Conservation (phyloP, 2,113 vertebrate species). For the Poecilia latipinna region DNA sequence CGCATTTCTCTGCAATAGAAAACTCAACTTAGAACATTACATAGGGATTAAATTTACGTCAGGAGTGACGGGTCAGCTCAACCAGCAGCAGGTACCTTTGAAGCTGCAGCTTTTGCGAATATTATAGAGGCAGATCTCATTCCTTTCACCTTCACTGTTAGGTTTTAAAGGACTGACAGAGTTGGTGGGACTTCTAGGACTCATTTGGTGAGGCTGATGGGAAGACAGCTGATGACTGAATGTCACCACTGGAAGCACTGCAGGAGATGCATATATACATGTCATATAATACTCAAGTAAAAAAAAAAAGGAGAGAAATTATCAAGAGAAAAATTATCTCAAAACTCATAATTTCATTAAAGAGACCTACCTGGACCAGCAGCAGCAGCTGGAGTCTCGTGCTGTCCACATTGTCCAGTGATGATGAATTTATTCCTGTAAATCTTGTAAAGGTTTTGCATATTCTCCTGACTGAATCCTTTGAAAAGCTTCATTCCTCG, state of each 20-base stretch:
- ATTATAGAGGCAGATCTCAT: constrained; percentile 90
- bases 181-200: not conserved
- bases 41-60: not conserved
- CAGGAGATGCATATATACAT: not conserved
- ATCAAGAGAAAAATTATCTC: too few species aligned
- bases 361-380: constrained; percentile 6
- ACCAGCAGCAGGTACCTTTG: constrained; percentile 79
- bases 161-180: constrained; percentile 8
- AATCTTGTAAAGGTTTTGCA: constrained; percentile 53
- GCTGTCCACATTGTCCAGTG: constrained; percentile 9
- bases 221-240: not conserved
- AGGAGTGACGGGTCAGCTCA: not conserved
- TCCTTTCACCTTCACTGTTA: constrained; percentile 66
- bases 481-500: constrained; percentile 46
- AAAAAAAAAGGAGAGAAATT: not conserved
- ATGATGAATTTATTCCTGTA: constrained; percentile 78
- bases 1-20: constrained; percentile 81
- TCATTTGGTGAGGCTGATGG: not conserved
- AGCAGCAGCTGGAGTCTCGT: not conserved
- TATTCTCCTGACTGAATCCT: constrained; percentile 64
- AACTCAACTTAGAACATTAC: not conserved
- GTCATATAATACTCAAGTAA: not conserved
- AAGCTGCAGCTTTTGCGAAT: constrained; percentile 85
- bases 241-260: constrained; percentile 23
- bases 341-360: not conserved